Percentiles rank a stretch among this genome's conserved stretches.
phyloP scores from a whole-genome alignment of 1,140 invertebrate species.

The Colletes latitarsis region DNA sequence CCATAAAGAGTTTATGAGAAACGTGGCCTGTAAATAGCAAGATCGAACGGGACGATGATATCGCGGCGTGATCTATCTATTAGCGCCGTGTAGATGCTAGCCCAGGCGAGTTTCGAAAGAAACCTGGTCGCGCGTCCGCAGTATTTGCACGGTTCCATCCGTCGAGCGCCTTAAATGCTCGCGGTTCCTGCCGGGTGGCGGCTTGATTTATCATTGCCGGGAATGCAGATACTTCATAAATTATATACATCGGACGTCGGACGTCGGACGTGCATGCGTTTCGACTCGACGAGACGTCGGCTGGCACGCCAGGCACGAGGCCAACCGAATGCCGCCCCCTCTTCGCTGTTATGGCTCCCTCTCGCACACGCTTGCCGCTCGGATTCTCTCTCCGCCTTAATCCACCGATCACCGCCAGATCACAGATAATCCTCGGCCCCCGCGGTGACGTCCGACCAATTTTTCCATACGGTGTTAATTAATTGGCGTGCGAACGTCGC shows the following conservation, averaged over 20 bases:
- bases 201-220: slow-evolving; percentile 78
- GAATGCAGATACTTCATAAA: slow-evolving; percentile 81
- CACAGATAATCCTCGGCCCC: slow-evolving; percentile 13
- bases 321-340: slow-evolving; percentile 66
- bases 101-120: slow-evolving; percentile 18
- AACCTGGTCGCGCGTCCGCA: neutral
- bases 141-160: slow-evolving; percentile 24
- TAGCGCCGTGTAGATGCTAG: slow-evolving; percentile 11
- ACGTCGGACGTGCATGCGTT: slow-evolving; percentile 72
- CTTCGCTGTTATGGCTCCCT: slow-evolving; percentile 23
- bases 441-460: slow-evolving; percentile 7
- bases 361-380: slow-evolving; percentile 36
- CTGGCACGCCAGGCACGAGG: slow-evolving; percentile 77
- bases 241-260: slow-evolving; percentile 76
- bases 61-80: slow-evolving; percentile 17
- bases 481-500: neutral
- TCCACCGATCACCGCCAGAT: slow-evolving; percentile 1
- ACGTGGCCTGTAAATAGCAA: neutral
- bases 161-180: slow-evolving; percentile 50
- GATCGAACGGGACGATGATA: neutral
- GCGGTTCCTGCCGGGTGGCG: slow-evolving; percentile 71
- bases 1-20: no score
- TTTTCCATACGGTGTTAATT: slow-evolving; percentile 31
- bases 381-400: slow-evolving; percentile 13
- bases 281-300: slow-evolving; percentile 68